phyloP scores from a whole-genome alignment of 2,113 vertebrate species.

The Nothocercus julius region DNA sequence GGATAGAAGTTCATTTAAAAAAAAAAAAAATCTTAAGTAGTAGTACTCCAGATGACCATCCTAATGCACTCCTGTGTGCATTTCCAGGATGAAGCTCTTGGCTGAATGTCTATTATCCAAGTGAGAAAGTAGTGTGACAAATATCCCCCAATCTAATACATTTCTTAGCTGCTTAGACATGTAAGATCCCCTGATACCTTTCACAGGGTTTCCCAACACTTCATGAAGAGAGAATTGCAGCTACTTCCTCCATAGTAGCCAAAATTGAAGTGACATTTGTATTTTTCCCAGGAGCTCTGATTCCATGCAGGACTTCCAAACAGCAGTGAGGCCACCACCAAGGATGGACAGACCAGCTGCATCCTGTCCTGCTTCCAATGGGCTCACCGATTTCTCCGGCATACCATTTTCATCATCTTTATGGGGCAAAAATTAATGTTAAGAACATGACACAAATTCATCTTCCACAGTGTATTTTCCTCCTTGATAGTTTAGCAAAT shows the following conservation, averaged over 20 bases:
- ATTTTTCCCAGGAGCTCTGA: neutral
- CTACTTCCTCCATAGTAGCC: neutral
- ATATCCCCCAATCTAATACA: neutral
- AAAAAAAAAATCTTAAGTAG: neutral
- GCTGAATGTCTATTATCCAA: too few species aligned
- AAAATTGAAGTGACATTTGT: neutral
- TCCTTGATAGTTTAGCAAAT: neutral
- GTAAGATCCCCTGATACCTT: neutral
- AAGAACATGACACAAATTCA: neutral
- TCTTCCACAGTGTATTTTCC: neutral
- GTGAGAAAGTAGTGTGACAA: too few species aligned
- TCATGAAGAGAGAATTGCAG: neutral
- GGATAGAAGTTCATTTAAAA: neutral
- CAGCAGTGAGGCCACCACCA: neutral
- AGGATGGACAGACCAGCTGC: neutral
- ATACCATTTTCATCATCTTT: neutral
- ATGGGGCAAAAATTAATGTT: neutral
- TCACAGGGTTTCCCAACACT: neutral
- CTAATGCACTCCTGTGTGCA: neutral
- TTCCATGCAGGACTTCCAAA: neutral
- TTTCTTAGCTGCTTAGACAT: neutral
- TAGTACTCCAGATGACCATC: neutral
- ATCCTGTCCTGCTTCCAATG: too few species aligned
- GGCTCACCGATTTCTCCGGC: neutral
- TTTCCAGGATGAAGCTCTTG: neutral